These are phyloP conservation scores for Dasypolia templi DNA, from an alignment of 2,888 invertebrate species.

Conservation along the genomic window DNA sequence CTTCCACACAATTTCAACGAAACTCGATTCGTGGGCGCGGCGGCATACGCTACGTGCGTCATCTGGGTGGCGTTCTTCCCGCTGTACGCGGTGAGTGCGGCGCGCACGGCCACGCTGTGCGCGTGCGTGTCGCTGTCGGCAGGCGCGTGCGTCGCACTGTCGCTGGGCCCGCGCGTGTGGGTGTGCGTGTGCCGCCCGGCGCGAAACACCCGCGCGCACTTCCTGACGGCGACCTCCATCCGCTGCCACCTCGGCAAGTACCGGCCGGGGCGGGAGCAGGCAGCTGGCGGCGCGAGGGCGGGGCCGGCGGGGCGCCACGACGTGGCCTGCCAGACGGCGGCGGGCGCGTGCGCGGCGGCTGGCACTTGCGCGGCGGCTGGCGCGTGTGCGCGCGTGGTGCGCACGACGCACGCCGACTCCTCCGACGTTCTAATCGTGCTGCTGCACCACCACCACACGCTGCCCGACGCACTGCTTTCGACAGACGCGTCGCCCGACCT, in stretches of 20 bases:
- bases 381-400: slow-evolving; percentile 65
- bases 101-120: slow-evolving; percentile 84
- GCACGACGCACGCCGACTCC: slow-evolving; percentile 45
- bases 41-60: slow-evolving; percentile 95
- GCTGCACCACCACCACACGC: slow-evolving; percentile 68
- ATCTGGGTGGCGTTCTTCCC: slow-evolving; percentile 95
- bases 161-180: slow-evolving; percentile 94
- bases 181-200: slow-evolving; percentile 93
- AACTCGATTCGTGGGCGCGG: slow-evolving; percentile 93
- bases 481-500: background rate
- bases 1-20: slow-evolving; percentile 96
- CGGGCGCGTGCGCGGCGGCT: slow-evolving; percentile 1
- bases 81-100: slow-evolving; percentile 88
- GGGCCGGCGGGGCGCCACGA: slow-evolving; percentile 34
- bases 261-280: slow-evolving; percentile 57
- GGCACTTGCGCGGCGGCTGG: slow-evolving; percentile 63
- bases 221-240: slow-evolving; percentile 93
- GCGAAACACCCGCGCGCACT: slow-evolving; percentile 93
- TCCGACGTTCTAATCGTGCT: slow-evolving; percentile 72
- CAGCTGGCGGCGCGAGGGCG: slow-evolving; percentile 18
- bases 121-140: slow-evolving; percentile 94
- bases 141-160: slow-evolving; percentile 92
- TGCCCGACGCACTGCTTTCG: slow-evolving; percentile 44
- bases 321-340: slow-evolving; percentile 35
- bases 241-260: slow-evolving; percentile 92